Base-by-base conservation (phyloP, 1,140 invertebrate species). In the Zelostemma sp. region DNA sequence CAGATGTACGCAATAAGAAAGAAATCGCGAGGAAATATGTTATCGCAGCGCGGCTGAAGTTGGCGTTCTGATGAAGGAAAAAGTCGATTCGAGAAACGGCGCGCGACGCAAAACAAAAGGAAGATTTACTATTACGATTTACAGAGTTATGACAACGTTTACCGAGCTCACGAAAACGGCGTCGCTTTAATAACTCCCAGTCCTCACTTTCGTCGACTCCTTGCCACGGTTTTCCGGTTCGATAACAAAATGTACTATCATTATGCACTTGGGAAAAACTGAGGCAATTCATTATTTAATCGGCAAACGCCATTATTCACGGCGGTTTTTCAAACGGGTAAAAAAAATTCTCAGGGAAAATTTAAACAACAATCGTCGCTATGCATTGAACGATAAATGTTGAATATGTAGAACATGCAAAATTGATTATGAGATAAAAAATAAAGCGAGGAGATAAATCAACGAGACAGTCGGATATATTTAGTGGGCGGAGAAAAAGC, bases 401-500 rank as follows among this genome's bases (percentile, higher is more conserved):
- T n/a, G n/a, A n/a, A n/a, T n/a, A 25, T 25, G 21, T 25, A 25
- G 43, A 12, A 46, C 35, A 55, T 57, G 59, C 17, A 41, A 54
- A 55, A 63, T 68, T 68, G 58, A 63, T 68, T 68, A 45, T 59
- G 3, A 25, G 21, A 25, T 25, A n/a, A 25, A 63, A 68, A 69
- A 69, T 60, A 46, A 35, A 51, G 59, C 51, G 56, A 43, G 25
- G 14, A 66, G 40, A 66, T 59, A 55, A 71, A 62, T 59, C 49
- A 54, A 25, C 48, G 45, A 65, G 68, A 66, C 62, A 66, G 50
- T n/a, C 58, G 57, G 49, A 59, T 61, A 66, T 62, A 62, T 66
- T 71, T 62, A 62, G 62, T 65, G n/a, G 5, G 43, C 54, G 53
- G 62, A 66, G 62, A 66, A 71, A 71, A 62, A 58, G 54, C 45